Evolutionary conservation across 2,888 invertebrate genomes (phyloP), one percentile per base, ranked within the genome.

Genomic region (Sthenelais limicola): DNA sequence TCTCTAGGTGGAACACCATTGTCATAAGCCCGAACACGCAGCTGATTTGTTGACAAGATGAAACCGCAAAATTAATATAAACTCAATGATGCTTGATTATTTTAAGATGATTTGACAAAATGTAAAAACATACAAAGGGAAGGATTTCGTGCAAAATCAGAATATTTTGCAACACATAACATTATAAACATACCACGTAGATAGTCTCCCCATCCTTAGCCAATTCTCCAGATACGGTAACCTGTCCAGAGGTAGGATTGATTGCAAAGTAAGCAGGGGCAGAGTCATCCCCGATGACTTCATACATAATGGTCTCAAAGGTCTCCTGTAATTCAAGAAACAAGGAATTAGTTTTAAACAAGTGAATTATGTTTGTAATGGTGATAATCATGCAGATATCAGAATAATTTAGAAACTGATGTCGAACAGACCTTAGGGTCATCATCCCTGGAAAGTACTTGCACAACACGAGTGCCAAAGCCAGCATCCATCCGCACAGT

Each of bases 251-350:
- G 15, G 5, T 49, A 15, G 43, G 70, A 54, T 83, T 77, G 56
- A 83, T 79, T 35, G 43, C 26, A 76, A 84, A 84, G 73, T 74
- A 81, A 3, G 74, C 76, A n/a, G 81, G 74, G 9, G 83, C 79
- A 1, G 80, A 62, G 58, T 82, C 82, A 74, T 83, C 82, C 7
- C 84, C 84, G 72, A 82, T 81, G 33, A 83, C 80, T 21, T 77
- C 74, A 73, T 82, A 81, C 0, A 71, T 73, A 21, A 83, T 75
- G 9, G 21, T 67, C 49, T 75, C 69, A 56, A 72, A 78, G 5
- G 75, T 71, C 48, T 69, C 68, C 77, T 77, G 67, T 15, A 74
- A 68, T 0, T 26, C 15, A 47, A 49, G 38, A 38, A 7, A 35
- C 15, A 33, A 66, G 4, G 66, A 12, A 7, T 32, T 33, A 66